Base-by-base conservation (phyloP, 2,797 vertebrate species). In the Lepus townsendii region DNA sequence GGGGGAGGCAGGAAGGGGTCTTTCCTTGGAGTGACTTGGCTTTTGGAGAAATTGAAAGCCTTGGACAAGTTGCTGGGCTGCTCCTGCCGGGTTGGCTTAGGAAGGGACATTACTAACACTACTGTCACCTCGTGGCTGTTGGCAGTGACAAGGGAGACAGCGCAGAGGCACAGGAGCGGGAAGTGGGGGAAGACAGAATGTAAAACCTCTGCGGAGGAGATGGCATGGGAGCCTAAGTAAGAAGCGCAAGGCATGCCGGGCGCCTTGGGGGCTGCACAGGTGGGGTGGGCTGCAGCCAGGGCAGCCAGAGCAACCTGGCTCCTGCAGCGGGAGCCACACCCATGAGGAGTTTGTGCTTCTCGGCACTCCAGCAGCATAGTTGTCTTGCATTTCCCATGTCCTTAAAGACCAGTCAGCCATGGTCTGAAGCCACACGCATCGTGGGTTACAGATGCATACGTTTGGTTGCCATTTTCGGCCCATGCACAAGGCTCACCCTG, bases 31-130 rank as follows among this genome's bases (percentile, higher is more conserved):
- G 71, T 71, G 66, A 79, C 50, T 95, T 66, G 66, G 16, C 60
- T 42, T 84, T 91, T 79, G 76, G 66, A 91, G 26, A 93, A 32
- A 66, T 92, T 68, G 83, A 88, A 86, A 66, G 54, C 30, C 22
- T 57, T 92, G 89, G 77, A 71, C 1, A 77, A 72, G 47, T 42
- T 22, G 60, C 57, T 5, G 77, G 35, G 57, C 27, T 47, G 47
- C 24, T 78, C 11, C 60, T 52, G 35, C 60, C 72, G 76, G 54
- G 20, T 76, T 96, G 66, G 79, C 76, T 47, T 83, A 82, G 83
- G 65, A 83, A 76, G 79, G 24, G 83, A 86, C 50, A 32, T 83
- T 38, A 69, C 52, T 50, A 42, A 42, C 9, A 82, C 86, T 65
- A 47, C 86, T 47, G 1, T 93, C 88, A 84, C 57, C 32, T 93